Base-by-base conservation (phyloP, 2,797 vertebrate genomes). In the Euphonia xanthogaster region DNA sequence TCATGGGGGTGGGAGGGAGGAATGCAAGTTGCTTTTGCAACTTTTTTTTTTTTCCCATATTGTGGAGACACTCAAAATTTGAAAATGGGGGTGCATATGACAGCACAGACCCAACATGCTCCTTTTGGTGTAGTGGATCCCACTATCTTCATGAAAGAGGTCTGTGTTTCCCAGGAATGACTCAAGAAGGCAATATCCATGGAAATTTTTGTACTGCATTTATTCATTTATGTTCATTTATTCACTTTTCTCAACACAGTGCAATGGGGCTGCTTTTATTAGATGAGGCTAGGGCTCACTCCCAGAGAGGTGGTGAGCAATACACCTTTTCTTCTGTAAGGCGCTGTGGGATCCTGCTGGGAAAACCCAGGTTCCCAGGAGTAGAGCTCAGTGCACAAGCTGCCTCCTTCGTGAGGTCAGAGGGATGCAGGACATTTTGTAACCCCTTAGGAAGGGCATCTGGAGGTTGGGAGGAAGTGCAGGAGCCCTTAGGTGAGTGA, bases 1-100 rank as follows among this genome's bases (percentile, higher is more conserved):
- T 48, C 16, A 7, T 0, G 3, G 18, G 19, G 7, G 1, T 10
- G 14, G 14, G 35, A 86, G 42, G 11, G 5, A 30, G 67, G 28
- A 63, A 5, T 15, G 12, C 9, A 80, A 74, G 28, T 48, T 53
- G 20, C 33, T 89, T 88, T 71, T 57, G 14, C 60, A 65, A 22
- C 18, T 39, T 3, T 53, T 7, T 39, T 2, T 19, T 9, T 19
- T 33, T 17, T 5, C 6, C 6, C 14, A 10, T 15, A 30, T 54
- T 54, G 12, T 57, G 53, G 55, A 80, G 40, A 47, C 22, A 23
- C 17, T 79, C 2, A 2, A 37, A 48, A 45, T 73, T 82, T 83
- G 42, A 30, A 85, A 85, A 28, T 13, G n/a, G 17, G 18, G 13
- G 2, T n/a, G 14, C 17, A 28, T 18, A 19, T 55, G 30, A 14